phyloP scores from a whole-genome alignment of 1,140 invertebrate species.

The Macrotrachela quadricornifera region DNA sequence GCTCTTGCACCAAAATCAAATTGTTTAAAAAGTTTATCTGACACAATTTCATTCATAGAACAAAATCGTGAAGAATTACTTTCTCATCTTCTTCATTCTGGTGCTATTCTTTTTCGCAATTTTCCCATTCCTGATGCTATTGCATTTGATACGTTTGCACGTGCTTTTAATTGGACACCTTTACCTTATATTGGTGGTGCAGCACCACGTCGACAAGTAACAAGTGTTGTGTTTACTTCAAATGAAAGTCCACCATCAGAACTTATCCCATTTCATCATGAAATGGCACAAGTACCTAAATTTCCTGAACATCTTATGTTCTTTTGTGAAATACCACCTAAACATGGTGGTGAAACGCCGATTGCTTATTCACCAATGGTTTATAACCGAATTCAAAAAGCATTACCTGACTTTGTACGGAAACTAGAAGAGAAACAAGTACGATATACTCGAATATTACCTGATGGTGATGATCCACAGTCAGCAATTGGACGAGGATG shows the following conservation, averaged over 20 bases:
- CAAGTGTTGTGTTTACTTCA: conserved; percentile 17
- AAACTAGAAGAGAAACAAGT: conserved; percentile 13
- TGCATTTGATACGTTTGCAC: conserved; percentile 17
- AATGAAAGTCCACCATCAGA: conserved; percentile 19
- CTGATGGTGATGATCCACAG: conserved; percentile 1
- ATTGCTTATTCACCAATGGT: conserved; percentile 15
- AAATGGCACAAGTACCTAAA: conserved; percentile 21
- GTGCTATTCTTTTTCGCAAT: conserved; percentile 17
- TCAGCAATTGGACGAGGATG: conserved; percentile 13
- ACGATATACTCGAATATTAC: conserved; percentile 12
- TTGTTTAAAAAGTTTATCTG: too few relatives aligned
- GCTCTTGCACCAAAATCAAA: too few relatives aligned
- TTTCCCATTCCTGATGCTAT: conserved; percentile 14
- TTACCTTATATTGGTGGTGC: conserved; percentile 17
- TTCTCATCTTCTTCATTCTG: neutral
- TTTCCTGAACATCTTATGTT: conserved; percentile 17
- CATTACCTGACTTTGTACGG: conserved; percentile 13
- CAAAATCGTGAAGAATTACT: too few relatives aligned
- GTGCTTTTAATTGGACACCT: conserved; percentile 13
- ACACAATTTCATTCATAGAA: too few relatives aligned
- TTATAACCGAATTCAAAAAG: conserved; percentile 12
- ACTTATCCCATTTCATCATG: conserved; percentile 19
- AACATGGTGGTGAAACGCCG: conserved; percentile 16
- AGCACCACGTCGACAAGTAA: conserved; percentile 13
- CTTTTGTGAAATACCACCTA: conserved; percentile 15